Evolutionary conservation across 2,797 vertebrate species (phyloP).

Genomic region (Dryobates pubescens): DNA sequence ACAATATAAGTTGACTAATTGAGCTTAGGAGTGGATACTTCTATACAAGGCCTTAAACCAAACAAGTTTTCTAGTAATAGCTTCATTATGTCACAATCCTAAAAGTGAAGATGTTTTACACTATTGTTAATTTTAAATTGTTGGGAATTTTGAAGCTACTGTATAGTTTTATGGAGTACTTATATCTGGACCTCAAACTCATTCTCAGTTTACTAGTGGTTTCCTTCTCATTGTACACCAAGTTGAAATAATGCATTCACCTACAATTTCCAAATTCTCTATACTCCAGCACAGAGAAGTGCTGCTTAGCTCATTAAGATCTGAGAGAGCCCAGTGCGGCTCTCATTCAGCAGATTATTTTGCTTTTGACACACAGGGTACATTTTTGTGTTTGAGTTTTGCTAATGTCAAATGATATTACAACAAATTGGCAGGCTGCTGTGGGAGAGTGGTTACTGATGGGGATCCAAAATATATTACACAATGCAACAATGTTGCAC

Average conservation of each 20-base stretch:
- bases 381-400: not conserved
- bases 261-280: not conserved
- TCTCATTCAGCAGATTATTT: not conserved
- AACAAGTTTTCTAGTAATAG: not conserved
- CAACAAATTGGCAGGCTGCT: not conserved
- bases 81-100: not conserved
- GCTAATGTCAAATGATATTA: not conserved
- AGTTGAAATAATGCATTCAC: not conserved
- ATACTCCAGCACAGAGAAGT: not conserved
- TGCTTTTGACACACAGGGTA: not conserved
- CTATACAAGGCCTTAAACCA: not conserved
- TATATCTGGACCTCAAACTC: not conserved
- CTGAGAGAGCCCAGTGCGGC: not conserved
- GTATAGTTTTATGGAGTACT: not conserved
- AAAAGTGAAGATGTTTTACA: not conserved
- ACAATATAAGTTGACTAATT: not conserved
- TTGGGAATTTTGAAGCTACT: not conserved
- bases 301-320: not conserved
- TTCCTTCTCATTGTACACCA: not conserved
- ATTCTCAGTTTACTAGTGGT: not conserved
- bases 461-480: not conserved
- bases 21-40: not conserved
- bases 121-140: not conserved
- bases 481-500: not conserved
- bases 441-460: not conserved